Base-by-base conservation (phyloP, 2,797 vertebrate species). In the Picus viridis region DNA sequence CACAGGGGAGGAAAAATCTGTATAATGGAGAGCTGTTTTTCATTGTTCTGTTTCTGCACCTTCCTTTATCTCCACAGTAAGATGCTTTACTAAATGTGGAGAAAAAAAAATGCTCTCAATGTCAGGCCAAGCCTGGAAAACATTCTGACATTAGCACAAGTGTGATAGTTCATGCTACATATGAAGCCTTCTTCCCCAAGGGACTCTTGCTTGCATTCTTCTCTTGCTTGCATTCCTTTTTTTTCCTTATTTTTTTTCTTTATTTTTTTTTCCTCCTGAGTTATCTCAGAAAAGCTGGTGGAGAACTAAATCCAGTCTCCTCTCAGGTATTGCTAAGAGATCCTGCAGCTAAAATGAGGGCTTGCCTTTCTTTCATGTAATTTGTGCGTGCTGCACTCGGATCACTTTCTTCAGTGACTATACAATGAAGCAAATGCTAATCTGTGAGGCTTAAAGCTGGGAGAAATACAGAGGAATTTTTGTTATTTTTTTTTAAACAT, bases 101-200 rank as follows among this genome's bases (percentile, higher is more conserved):
- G 65, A 62, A 92, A 69, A 12, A 12, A 83, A 88, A 94, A 81
- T 62, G 67, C 57, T 83, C 65, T 77, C 87, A 56, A 2, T 76
- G 47, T 86, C 63, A 77, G 9, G 7, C 41, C 83, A 61, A 96
- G 73, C 34, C 68, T 30, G 7, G 63, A 57, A 90, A 53, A 11
- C 47, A 68, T 59, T 65, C 77, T 87, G 72, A 87, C 36, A n/a
- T 59, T 63, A 92, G 62, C 90, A 80, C 58, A 57, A 67, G 41
- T 65, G 61, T 0, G 0, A 15, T 51, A 54, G 79, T 36, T 87
- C 83, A 64, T 3, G 1, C 63, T 63, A 15, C 26, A 77, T 59
- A 27, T 54, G 94, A 95, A 92, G 39, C 12, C 62, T 64, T 70
- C n/a, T 77, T 83, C 59, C 94, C 81, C 91, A 68, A 71, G 90